phyloP scores from a whole-genome alignment of 2,797 vertebrate genomes.

The Hipposideros larvatus region DNA sequence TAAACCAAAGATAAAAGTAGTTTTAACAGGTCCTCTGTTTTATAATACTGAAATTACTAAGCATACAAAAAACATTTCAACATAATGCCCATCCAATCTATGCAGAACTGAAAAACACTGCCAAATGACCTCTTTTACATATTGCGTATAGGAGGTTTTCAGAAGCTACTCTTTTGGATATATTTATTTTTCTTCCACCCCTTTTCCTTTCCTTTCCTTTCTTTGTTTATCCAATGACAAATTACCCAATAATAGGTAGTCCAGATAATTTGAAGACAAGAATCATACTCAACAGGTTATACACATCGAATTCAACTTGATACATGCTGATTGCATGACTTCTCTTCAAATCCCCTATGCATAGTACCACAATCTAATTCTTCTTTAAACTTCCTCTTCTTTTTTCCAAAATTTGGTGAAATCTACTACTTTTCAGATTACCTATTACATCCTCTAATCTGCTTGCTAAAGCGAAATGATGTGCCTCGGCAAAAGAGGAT shows the following conservation, averaged over 20 bases:
- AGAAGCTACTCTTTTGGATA: background rate
- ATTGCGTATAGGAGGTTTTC: background rate
- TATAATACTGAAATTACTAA: background rate
- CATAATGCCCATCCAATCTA: background rate
- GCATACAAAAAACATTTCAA: background rate
- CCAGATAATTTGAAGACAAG: background rate
- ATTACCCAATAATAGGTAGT: background rate
- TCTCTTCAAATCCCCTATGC: background rate
- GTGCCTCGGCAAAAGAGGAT: fast-evolving
- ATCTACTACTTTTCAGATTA: background rate
- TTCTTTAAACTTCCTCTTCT: background rate
- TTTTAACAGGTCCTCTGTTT: background rate
- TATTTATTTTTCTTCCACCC: background rate
- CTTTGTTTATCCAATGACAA: background rate
- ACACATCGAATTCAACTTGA: background rate
- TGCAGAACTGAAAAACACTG: background rate
- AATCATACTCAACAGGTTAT: background rate
- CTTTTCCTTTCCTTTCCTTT: background rate
- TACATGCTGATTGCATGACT: background rate
- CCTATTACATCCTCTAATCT: background rate
- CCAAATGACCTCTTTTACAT: background rate
- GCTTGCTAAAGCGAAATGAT: background rate
- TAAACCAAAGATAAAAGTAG: background rate
- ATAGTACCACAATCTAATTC: background rate
- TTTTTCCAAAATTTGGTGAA: background rate